phyloP scores from a whole-genome alignment of 2,797 vertebrate species.

The Hafferia zeledoni region DNA sequence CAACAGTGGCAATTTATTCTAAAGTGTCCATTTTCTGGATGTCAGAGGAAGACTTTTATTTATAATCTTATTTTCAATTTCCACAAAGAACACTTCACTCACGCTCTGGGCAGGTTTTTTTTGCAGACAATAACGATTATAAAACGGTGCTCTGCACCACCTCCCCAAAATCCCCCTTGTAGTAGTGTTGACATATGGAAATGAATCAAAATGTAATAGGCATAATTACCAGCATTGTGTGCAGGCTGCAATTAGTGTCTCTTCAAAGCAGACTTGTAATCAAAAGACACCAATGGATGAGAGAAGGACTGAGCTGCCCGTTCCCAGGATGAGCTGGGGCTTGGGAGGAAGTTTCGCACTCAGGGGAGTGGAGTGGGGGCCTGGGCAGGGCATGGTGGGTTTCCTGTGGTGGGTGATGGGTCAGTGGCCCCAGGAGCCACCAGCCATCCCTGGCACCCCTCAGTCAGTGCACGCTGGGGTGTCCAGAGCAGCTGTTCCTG shows the following conservation, averaged over 20 bases:
- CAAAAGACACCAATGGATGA: constrained; percentile 79
- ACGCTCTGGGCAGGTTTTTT: constrained; percentile 57
- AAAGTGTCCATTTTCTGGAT: constrained; percentile 84
- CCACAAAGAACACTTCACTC: constrained; percentile 85
- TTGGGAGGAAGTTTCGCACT: background rate
- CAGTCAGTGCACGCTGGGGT: background rate
- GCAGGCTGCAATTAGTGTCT: constrained; percentile 85
- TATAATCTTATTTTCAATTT: constrained; percentile 84
- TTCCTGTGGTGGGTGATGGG: background rate
- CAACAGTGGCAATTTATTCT: constrained; percentile 81
- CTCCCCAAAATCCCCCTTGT: constrained; percentile 56
- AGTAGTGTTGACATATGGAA: constrained; percentile 84
- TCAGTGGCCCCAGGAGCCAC: background rate
- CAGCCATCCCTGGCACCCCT: background rate
- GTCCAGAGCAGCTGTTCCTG: background rate
- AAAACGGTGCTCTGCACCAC: constrained; percentile 56
- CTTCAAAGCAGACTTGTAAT: constrained; percentile 81
- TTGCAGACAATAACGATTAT: constrained; percentile 81
- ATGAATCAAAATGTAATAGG: constrained; percentile 85
- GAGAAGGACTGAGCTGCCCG: constrained; percentile 47
- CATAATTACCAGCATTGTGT: constrained; percentile 84
- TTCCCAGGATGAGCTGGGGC: background rate
- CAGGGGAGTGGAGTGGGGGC: rapidly evolving
- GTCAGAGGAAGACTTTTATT: constrained; percentile 83
- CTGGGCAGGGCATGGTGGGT: rapidly evolving